These are phyloP conservation scores for Exephanes ischioxanthus DNA, from an alignment of 2,888 invertebrate species.

Conservation along the genomic window DNA sequence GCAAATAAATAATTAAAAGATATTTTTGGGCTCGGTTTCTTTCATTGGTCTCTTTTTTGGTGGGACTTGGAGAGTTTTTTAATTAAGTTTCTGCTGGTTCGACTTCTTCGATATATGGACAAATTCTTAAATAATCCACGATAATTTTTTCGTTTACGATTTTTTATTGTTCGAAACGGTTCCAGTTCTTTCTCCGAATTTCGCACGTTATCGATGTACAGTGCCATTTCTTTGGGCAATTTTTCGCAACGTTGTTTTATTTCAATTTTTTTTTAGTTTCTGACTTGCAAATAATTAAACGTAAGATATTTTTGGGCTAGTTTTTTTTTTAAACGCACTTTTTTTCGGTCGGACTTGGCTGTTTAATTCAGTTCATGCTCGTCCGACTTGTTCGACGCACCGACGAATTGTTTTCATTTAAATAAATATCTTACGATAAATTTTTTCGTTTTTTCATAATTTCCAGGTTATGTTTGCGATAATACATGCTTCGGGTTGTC, in stretches of 20 bases:
- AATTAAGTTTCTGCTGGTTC: not conserved
- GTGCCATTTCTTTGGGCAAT: slow-evolving; percentile 84
- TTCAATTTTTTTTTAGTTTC: too few species aligned
- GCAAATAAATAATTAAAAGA: not conserved
- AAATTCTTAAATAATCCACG: not conserved
- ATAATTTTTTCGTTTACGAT: not conserved
- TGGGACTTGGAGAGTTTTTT: not conserved
- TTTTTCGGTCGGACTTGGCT: not conserved
- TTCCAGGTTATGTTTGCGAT: slow-evolving; percentile 28
- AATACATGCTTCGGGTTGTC: slow-evolving; percentile 9
- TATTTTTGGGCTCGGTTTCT: not conserved
- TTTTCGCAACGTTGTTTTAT: not conserved
- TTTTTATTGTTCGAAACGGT: slow-evolving; percentile 76
- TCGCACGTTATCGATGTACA: slow-evolving; percentile 80
- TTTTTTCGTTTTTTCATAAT: not conserved
- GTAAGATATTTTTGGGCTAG: not conserved
- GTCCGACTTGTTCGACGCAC: not conserved
- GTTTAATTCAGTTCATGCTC: not conserved
- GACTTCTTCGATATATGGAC: too few species aligned
- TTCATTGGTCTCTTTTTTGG: not conserved
- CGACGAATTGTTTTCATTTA: not conserved
- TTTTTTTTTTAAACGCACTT: not conserved
- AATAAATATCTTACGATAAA: not conserved
- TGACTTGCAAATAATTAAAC: not conserved
- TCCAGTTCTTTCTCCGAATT: slow-evolving; percentile 71